These are phyloP conservation scores for Enteromius thamalakanensis DNA, from an alignment of 2,797 vertebrate genomes.

Conservation along the genomic window DNA sequence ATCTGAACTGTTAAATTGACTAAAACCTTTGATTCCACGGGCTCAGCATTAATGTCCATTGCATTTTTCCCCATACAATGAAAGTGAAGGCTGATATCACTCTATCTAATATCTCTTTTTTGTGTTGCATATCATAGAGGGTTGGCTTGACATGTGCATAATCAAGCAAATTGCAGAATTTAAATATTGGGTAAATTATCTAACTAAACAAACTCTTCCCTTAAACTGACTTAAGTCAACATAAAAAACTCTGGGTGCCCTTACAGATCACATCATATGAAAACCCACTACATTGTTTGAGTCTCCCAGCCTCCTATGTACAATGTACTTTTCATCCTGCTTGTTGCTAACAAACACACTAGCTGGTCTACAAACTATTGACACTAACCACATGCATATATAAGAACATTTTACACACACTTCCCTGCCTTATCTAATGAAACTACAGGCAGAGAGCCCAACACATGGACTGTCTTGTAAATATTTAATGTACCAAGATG, in stretches of 20 bases:
- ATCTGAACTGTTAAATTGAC: neutral
- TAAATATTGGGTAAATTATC: neutral
- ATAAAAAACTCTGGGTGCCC: neutral
- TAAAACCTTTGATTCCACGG: neutral
- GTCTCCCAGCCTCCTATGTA: neutral
- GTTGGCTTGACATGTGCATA: neutral
- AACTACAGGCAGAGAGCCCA: slow-evolving; percentile 19
- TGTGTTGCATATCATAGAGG: neutral
- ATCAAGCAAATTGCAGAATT: neutral
- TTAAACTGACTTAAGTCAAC: neutral
- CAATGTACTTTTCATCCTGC: neutral
- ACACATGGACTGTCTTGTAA: neutral
- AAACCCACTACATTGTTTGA: neutral
- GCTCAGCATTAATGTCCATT: neutral
- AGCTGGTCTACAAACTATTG: slow-evolving; percentile 59
- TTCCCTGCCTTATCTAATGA: slow-evolving; percentile 33
- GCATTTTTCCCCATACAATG: neutral
- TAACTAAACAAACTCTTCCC: neutral
- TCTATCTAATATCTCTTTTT: too few relatives aligned
- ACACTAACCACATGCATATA: neutral
- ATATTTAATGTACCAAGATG: slow-evolving; percentile 8
- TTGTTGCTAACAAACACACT: slow-evolving; percentile 13
- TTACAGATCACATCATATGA: neutral
- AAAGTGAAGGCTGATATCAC: neutral
- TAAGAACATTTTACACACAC: slow-evolving; percentile 9